Evolutionary conservation across 1,140 invertebrate genomes (phyloP).

Genomic region (Lordiphosa collinella): DNA sequence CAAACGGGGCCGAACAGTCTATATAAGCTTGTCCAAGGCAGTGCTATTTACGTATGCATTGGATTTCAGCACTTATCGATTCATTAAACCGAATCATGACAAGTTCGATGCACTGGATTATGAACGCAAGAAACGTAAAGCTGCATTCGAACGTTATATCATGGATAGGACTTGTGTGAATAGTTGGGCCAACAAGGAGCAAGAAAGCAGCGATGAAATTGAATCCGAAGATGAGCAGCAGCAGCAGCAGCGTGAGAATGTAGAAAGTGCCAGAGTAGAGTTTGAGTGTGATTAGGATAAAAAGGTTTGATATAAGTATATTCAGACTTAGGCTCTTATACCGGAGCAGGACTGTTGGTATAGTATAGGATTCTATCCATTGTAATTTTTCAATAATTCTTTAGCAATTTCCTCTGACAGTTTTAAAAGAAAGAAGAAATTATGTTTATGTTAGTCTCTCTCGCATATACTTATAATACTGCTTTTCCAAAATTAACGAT

Average conservation of each 20-base stretch:
- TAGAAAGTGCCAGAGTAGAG: background rate
- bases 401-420: too few species aligned
- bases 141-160: background rate
- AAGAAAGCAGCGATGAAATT: background rate
- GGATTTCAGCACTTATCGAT: conserved; percentile 22
- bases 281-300: background rate
- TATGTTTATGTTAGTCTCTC: too few species aligned
- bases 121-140: background rate
- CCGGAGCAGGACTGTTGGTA: too few species aligned
- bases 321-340: too few species aligned
- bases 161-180: background rate
- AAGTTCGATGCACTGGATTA: conserved; percentile 13
- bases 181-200: background rate
- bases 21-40: conserved; percentile 29
- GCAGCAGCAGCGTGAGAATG: background rate
- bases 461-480: too few species aligned
- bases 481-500: too few species aligned
- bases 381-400: too few species aligned
- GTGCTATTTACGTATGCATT: conserved; percentile 18
- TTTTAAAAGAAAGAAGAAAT: too few species aligned
- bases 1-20: conserved; percentile 31
- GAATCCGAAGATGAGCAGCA: background rate
- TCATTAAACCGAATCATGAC: conserved; percentile 39
- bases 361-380: too few species aligned
- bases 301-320: too few species aligned